Conservation (phyloP, 2,113 vertebrate species). For the Narcine bancroftii region DNA sequence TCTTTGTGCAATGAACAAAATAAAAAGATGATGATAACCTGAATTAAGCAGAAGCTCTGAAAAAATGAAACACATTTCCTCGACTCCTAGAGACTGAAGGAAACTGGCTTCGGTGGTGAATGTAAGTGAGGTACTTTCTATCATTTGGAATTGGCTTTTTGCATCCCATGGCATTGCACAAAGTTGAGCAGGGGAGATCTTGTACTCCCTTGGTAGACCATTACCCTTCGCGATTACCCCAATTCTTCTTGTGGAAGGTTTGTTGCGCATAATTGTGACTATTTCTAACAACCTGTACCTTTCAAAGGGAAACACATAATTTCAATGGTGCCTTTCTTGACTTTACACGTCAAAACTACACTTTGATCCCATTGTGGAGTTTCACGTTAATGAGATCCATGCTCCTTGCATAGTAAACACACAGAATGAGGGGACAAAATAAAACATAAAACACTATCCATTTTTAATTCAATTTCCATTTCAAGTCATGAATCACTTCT, state of each 20-base stretch:
- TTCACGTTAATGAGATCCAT: background rate
- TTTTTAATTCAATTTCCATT: slow-evolving; percentile 35
- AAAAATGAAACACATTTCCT: background rate
- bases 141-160: background rate
- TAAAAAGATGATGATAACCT: background rate
- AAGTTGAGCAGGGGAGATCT: background rate
- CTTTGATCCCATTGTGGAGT: background rate
- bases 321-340: background rate
- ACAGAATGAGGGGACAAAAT: background rate
- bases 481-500: slow-evolving; percentile 33
- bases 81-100: background rate
- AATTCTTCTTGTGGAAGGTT: background rate
- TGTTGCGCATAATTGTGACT: background rate
- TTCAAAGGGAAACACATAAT: background rate
- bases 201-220: background rate
- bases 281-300: background rate
- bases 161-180: background rate
- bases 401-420: background rate
- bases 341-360: too few species aligned
- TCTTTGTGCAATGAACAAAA: background rate
- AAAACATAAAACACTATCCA: slow-evolving; percentile 32
- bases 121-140: background rate
- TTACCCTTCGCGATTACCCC: background rate
- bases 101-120: too few species aligned
- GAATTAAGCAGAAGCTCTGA: background rate